Evolutionary conservation across 2,797 vertebrate genomes (phyloP).

Genomic region (Notoglanidium macrostoma): DNA sequence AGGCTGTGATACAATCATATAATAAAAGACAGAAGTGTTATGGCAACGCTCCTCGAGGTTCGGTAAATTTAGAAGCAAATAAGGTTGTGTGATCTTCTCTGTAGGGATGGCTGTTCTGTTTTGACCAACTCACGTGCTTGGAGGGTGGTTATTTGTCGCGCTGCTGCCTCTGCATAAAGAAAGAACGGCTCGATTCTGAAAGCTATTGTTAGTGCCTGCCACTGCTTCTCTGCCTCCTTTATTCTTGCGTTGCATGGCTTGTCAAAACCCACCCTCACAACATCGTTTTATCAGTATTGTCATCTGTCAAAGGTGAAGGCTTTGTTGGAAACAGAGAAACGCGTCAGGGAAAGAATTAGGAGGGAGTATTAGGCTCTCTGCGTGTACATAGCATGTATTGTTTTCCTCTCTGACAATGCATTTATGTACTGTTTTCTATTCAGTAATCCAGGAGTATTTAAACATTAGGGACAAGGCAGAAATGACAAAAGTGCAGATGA

Average conservation of each 20-base stretch:
- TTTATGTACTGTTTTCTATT: constrained; percentile 8
- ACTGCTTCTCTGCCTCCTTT: constrained; percentile 65
- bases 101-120: constrained; percentile 39
- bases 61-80: constrained; percentile 31
- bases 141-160: constrained; percentile 46
- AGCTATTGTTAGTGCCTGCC: constrained; percentile 65
- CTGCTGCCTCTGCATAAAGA: constrained; percentile 60
- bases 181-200: constrained; percentile 69
- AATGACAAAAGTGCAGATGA: background rate
- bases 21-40: constrained; percentile 34
- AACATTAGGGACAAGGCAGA: constrained; percentile 11
- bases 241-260: constrained; percentile 62
- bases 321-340: constrained; percentile 49
- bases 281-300: constrained; percentile 47
- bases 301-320: constrained; percentile 41
- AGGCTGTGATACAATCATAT: constrained; percentile 2
- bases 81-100: constrained; percentile 41
- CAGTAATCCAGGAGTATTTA: constrained; percentile 31
- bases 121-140: constrained; percentile 27
- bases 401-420: constrained; percentile 27
- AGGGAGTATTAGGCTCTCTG: constrained; percentile 40
- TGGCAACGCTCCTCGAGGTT: constrained; percentile 15
- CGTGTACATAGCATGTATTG: constrained; percentile 25
- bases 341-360: constrained; percentile 39
- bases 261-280: constrained; percentile 45